Evolutionary conservation across 2,888 invertebrate genomes (phyloP), one percentile per base, ranked within the genome.

Genomic region (Drosophila ustulata): DNA sequence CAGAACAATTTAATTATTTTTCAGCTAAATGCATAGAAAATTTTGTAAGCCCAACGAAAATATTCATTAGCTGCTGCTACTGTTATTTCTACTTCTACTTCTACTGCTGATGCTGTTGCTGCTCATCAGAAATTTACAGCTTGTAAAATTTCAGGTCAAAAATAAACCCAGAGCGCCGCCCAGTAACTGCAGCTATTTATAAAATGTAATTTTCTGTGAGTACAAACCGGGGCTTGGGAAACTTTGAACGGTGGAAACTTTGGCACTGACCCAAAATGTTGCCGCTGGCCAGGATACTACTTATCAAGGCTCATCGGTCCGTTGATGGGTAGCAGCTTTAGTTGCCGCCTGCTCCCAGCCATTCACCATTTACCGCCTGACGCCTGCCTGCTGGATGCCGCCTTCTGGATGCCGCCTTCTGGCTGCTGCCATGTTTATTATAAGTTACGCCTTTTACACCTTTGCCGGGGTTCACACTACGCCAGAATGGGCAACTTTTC

Each of bases 51-150:
- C 46, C n/a, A 45, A 53, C 45, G 61, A 75, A 66, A 78, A 72
- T 84, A 75, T 82, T 82, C 82, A 82, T 82, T 71, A 82, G 64
- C n/a, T 58, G 45, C 8, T 43, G 45, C 45, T 13, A 11, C 18
- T 25, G 11, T 11, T 45, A 37, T n/a, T 37, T 37, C 11, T 32
- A 34, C 8, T 56, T 6, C 9, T 45, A 30, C 32, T 13, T 28
- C 26, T 50, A 62, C 51, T 65, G 68, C 85, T 82, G 37, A n/a
- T 45, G 34, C 32, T 13, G 30, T 26, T 47, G 65, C 56, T 66
- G 69, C 85, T 82, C 88, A 87, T 87, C 85, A 82, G 67, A 84
- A 70, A 84, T 82, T 84, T 82, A 82, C 85, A 84, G 82, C 58
- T 56, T 77, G 50, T 66, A 47, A 72, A 63, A 55, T 77, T 50